A percentile compares a stretch with the other conserved stretches of the same genome.
Evolutionary conservation across 2,888 invertebrate species (phyloP).

Genomic region (Gerris lacustris): DNA sequence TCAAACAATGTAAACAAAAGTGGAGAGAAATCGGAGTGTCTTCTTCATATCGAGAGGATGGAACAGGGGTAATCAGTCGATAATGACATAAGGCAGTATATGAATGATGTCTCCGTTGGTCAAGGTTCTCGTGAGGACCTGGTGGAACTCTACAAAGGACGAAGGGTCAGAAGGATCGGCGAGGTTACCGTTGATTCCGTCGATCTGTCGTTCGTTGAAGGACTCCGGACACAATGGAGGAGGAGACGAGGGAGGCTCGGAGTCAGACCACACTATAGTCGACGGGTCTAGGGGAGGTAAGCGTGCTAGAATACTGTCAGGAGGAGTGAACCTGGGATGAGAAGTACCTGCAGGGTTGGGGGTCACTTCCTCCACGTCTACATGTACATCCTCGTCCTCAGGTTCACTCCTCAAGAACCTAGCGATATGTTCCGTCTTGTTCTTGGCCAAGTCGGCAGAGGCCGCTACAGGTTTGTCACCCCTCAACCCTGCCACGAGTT

Average conservation of each 20-base stretch:
- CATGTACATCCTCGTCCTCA: slow-evolving; percentile 22
- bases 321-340: slow-evolving; percentile 30
- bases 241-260: slow-evolving; percentile 26
- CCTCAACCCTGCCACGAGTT: slow-evolving; percentile 47
- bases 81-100: slow-evolving; percentile 93
- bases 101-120: slow-evolving; percentile 67
- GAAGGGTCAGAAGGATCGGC: slow-evolving; percentile 30
- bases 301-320: slow-evolving; percentile 50
- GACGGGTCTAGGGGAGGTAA: slow-evolving; percentile 54
- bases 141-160: slow-evolving; percentile 82
- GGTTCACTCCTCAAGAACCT: slow-evolving; percentile 35
- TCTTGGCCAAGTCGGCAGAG: slow-evolving; percentile 35
- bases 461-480: slow-evolving; percentile 27
- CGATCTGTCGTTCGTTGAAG: slow-evolving; percentile 39
- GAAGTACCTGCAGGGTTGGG: not conserved
- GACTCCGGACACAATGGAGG: slow-evolving; percentile 36
- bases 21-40: too few relatives aligned
- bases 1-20: too few relatives aligned
- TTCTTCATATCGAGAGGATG: too few relatives aligned
- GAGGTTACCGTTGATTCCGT: slow-evolving; percentile 46
- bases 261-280: slow-evolving; percentile 41
- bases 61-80: slow-evolving; percentile 49
- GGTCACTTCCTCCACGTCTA: slow-evolving; percentile 6
- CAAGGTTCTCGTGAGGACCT: slow-evolving; percentile 62
- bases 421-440: slow-evolving; percentile 37